Conservation (phyloP, 2,113 vertebrate species). For the Menura novaehollandiae region DNA sequence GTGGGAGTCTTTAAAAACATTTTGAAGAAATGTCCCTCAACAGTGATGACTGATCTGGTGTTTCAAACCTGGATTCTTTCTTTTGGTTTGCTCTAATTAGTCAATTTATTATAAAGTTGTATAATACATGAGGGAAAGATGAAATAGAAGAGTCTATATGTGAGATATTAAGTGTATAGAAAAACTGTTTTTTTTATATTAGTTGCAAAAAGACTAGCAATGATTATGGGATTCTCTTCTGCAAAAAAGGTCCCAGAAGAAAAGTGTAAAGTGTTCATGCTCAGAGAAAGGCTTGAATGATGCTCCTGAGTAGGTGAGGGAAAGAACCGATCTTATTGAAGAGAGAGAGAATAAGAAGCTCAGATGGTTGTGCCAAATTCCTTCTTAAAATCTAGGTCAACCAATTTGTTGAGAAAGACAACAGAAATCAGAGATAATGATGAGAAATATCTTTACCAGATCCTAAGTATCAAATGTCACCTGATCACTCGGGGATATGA, state of each 20-base stretch:
- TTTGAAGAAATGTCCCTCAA: background rate
- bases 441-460: background rate
- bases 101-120: background rate
- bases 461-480: background rate
- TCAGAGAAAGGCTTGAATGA: background rate
- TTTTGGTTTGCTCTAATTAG: background rate
- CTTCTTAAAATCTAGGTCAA: background rate
- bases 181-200: background rate
- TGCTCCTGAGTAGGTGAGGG: background rate
- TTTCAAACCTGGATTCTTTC: background rate
- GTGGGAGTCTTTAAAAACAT: background rate
- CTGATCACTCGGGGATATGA: fast-evolving
- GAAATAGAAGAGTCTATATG: background rate
- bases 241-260: background rate
- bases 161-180: background rate
- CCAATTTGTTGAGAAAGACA: background rate
- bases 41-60: background rate
- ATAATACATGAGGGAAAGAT: background rate
- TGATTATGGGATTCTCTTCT: background rate
- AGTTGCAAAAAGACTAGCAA: background rate
- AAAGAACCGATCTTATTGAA: background rate
- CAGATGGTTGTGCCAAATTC: background rate
- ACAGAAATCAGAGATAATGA: background rate
- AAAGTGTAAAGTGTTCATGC: background rate
- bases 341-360: background rate